Base-by-base conservation (phyloP, 2,113 vertebrate species). In the Microtus oregoni region DNA sequence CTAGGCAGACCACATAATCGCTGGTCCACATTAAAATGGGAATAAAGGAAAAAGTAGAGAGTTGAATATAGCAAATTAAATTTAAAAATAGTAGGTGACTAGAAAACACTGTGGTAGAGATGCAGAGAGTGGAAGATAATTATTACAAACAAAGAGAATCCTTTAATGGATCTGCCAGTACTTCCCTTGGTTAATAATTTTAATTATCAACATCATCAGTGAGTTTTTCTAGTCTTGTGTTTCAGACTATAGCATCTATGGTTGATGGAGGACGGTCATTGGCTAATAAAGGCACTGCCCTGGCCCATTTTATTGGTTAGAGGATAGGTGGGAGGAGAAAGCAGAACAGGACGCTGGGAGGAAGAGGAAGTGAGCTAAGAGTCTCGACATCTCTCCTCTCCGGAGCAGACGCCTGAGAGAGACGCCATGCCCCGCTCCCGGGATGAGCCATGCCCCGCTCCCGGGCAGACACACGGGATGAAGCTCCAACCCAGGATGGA, bases 71-170 rank as follows among this genome's bases (percentile, higher is more conserved):
- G 4, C 41, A 82, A 26, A 72, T 63, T 35, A 78, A 82, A 61
- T 61, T 87, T 65, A 91, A 91, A 90, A 86, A 44, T 78, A 44
- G 65, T 58, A 72, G 30, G 19, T 90, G 50, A 92, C 32, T 73
- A 55, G 63, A 76, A 92, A 90, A 85, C 28, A 83, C 11, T 30
- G n/a, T 17, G 24, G 35, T 47, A 44, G 47, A 38, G n/a, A 82
- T 20, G 14, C 3, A 6, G 58, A 63, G 26, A 85, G 81, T 44
- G n/a, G 3, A 15, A 65, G 38, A 32, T 47, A 32, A 32, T 67
- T 47, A 47, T 32, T 32, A 32, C 26, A 65, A 65, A 47, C 38
- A 10, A 55, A 35, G 17, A 72, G 35, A 20, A 65, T 81, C 26
- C 38, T 82, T 77, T 77, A 52, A 50, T 77, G 11, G 58, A 82